Evolutionary conservation across 2,797 vertebrate species (phyloP).

Genomic region (Anas bahamensis): DNA sequence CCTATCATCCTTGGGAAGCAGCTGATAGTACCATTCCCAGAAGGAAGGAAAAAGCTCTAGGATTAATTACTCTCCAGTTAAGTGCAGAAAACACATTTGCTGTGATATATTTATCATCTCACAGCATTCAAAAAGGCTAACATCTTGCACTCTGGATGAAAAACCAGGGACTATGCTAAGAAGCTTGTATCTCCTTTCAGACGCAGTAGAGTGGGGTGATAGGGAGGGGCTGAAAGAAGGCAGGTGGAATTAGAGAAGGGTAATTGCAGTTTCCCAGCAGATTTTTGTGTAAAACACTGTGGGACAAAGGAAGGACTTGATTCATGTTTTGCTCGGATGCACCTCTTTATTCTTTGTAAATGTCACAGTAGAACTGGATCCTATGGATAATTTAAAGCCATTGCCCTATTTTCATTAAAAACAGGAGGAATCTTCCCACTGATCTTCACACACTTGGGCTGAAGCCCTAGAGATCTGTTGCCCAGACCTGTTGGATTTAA

Average conservation of each 20-base stretch:
- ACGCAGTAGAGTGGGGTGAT: neutral
- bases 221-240: neutral
- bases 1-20: neutral
- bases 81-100: neutral
- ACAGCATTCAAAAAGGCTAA: neutral
- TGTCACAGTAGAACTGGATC: neutral
- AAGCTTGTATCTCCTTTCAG: neutral
- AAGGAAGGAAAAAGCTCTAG: neutral
- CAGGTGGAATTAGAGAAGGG: neutral
- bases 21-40: neutral
- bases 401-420: neutral
- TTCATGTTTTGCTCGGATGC: neutral
- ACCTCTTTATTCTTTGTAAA: neutral
- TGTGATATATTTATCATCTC: neutral
- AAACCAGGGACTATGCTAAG: neutral
- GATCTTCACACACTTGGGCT: neutral
- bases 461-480: neutral
- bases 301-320: neutral
- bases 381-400: neutral
- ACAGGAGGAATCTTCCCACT: neutral
- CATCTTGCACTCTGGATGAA: neutral
- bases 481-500: neutral
- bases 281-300: neutral
- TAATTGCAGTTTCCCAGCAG: neutral
- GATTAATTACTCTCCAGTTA: conserved; percentile 1